Percentiles rank a stretch among this genome's conserved stretches.
phyloP scores from a whole-genome alignment of 2,113 vertebrate species.

The Menura novaehollandiae region DNA sequence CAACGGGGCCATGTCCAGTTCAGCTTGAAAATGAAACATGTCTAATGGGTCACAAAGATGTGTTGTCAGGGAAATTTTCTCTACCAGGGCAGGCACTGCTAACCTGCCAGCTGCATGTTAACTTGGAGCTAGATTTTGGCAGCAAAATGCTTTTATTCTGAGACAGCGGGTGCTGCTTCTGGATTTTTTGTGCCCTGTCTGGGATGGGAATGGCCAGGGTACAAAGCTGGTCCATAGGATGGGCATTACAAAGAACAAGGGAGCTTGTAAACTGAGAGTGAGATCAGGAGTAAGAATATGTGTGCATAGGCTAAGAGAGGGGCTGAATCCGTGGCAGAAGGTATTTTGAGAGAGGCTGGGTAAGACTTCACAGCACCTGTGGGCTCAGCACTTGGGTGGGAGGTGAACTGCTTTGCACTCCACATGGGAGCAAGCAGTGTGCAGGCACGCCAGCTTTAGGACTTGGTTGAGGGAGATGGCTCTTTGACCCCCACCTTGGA shows the following conservation, averaged over 20 bases:
- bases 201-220: fast-evolving
- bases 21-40: not conserved
- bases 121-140: not conserved
- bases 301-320: not conserved
- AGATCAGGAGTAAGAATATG: not conserved
- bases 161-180: not conserved
- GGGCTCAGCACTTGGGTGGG: not conserved
- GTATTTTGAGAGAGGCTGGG: not conserved
- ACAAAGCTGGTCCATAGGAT: not conserved
- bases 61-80: not conserved
- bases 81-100: not conserved
- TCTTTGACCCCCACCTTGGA: not conserved
- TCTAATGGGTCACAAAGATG: not conserved
- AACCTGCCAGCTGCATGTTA: not conserved
- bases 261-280: not conserved
- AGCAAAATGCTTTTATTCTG: not conserved
- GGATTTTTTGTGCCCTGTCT: not conserved
- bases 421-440: not conserved
- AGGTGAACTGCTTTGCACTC: not conserved
- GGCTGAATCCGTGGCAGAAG: not conserved
- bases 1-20: fast-evolving
- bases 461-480: not conserved
- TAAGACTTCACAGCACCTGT: not conserved
- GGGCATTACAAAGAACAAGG: not conserved
- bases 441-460: too few relatives aligned